Evolutionary conservation across 2,113 vertebrate genomes (phyloP).

Genomic region (Tylochromis polylepis): DNA sequence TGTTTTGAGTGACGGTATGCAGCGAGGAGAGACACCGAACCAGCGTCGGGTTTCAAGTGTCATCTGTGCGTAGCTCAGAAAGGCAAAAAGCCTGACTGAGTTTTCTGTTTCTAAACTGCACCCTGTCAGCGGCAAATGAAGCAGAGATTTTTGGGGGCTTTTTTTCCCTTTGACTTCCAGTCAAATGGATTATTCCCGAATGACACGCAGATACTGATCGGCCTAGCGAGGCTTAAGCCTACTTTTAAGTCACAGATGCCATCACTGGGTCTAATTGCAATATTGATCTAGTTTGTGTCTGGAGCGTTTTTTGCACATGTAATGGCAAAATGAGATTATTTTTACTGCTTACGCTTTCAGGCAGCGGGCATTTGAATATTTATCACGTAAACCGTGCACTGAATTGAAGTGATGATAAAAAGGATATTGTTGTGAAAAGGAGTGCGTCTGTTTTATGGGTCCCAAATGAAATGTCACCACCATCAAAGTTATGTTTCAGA

Average conservation of each 20-base stretch:
- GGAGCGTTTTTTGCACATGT: background rate
- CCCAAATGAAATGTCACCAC: background rate
- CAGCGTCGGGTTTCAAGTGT: background rate
- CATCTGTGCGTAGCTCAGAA: background rate
- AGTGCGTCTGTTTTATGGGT: background rate
- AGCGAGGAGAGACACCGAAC: background rate
- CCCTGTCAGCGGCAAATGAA: background rate
- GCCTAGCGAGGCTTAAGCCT: background rate
- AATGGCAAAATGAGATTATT: background rate
- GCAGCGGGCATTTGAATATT: background rate
- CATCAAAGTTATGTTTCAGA: background rate
- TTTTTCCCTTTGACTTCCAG: background rate
- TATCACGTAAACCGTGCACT: background rate
- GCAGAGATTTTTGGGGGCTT: background rate
- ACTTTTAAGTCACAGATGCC: constrained; percentile 2
- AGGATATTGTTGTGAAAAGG: background rate
- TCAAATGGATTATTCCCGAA: background rate
- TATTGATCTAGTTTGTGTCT: constrained; percentile 6
- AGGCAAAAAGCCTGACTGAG: background rate
- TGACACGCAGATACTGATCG: background rate
- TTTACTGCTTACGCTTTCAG: background rate
- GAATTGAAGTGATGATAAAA: background rate
- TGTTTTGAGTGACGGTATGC: background rate
- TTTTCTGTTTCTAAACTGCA: background rate
- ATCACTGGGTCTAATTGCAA: background rate